Evolutionary conservation across 2,888 invertebrate genomes (phyloP).

Genomic region (Pollenia griseotomentosa): DNA sequence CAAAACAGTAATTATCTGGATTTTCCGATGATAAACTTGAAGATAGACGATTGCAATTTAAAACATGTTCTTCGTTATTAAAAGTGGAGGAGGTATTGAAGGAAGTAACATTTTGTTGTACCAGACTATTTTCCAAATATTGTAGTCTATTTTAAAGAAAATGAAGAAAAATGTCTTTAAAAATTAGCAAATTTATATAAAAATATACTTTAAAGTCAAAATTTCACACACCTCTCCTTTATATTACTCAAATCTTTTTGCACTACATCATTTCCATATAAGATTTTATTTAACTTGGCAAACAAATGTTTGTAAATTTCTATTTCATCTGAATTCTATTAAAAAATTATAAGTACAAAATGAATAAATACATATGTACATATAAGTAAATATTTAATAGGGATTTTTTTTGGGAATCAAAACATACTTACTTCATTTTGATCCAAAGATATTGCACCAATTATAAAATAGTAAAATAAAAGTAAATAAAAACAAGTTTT

Average conservation of each 20-base stretch:
- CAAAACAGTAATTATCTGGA: slow-evolving; percentile 83
- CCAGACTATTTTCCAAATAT: slow-evolving; percentile 7
- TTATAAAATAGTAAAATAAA: slow-evolving; percentile 18
- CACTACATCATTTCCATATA: slow-evolving; percentile 41
- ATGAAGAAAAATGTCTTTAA: neutral
- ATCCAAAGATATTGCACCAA: slow-evolving; percentile 19
- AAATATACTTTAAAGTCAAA: neutral
- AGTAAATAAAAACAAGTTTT: slow-evolving; percentile 9
- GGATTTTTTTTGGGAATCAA: neutral
- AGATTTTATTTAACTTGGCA: slow-evolving; percentile 54
- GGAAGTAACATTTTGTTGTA: neutral
- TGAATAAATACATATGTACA: neutral
- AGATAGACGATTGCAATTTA: neutral
- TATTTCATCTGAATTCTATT: slow-evolving; percentile 55
- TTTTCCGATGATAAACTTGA: neutral
- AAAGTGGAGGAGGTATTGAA: neutral
- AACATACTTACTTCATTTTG: slow-evolving; percentile 30
- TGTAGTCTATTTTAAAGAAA: slow-evolving; percentile 24
- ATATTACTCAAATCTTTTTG: slow-evolving; percentile 13
- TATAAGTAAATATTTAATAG: neutral
- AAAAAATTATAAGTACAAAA: neutral
- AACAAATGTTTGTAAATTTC: slow-evolving; percentile 60
- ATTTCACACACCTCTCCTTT: neutral
- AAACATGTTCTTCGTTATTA: neutral
- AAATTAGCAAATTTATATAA: neutral